These are phyloP conservation scores for Sebastes ruberrimus DNA, from an alignment of 2,797 vertebrate species.

Conservation along the genomic window DNA sequence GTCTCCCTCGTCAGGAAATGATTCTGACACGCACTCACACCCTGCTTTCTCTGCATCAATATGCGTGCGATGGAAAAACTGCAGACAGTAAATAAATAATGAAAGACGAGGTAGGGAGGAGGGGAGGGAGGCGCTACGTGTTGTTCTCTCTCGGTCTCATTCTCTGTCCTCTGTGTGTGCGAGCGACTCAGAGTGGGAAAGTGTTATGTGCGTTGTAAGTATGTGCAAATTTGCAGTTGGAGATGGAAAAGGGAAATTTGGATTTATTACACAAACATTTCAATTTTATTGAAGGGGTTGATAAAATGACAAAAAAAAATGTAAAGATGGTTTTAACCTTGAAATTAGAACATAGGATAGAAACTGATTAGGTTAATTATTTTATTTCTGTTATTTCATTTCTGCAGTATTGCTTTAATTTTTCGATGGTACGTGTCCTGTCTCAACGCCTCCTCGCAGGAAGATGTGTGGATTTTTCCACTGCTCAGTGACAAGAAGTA, in stretches of 20 bases:
- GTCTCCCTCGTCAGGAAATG: slow-evolving; percentile 88
- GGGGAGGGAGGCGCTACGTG: slow-evolving; percentile 37
- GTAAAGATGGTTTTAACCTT: slow-evolving; percentile 10
- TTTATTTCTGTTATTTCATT: background rate
- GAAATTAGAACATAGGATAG: slow-evolving; percentile 6
- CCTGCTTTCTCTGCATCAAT: slow-evolving; percentile 85
- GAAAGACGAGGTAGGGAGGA: slow-evolving; percentile 74
- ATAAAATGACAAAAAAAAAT: background rate
- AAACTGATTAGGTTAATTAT: background rate
- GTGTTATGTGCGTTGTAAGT: slow-evolving; percentile 37
- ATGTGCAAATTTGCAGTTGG: background rate
- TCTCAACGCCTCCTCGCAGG: background rate
- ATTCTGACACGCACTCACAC: slow-evolving; percentile 86
- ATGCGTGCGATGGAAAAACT: slow-evolving; percentile 84
- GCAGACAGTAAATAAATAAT: slow-evolving; percentile 87
- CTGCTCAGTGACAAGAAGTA: slow-evolving; percentile 41
- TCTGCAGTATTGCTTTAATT: background rate
- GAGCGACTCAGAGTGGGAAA: slow-evolving; percentile 55
- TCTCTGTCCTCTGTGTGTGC: slow-evolving; percentile 60
- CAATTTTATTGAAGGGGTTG: background rate
- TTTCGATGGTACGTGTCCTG: background rate
- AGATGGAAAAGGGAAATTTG: background rate
- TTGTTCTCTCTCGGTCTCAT: slow-evolving; percentile 63
- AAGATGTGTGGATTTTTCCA: slow-evolving; percentile 34
- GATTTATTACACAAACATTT: slow-evolving; percentile 8